Conservation (phyloP, 1,140 invertebrate genomes). For the Pseudoatta argentina region DNA sequence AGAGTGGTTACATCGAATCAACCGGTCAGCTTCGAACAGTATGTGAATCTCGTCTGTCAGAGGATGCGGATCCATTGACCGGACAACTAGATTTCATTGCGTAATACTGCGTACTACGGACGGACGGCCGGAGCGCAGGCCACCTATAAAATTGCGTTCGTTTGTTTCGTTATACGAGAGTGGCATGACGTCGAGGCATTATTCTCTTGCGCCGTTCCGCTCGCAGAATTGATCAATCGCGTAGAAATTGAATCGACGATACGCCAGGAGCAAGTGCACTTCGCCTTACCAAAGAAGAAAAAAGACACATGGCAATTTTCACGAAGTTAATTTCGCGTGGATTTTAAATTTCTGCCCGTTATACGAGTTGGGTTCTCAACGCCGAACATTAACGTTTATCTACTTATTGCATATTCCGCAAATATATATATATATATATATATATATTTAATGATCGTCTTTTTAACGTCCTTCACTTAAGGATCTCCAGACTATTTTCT, state of each 20-base stretch:
- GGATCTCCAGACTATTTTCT: not conserved
- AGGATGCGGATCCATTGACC: slow-evolving; percentile 86
- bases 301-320: not conserved
- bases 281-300: not conserved
- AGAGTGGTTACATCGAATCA: slow-evolving; percentile 83
- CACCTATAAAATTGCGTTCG: slow-evolving; percentile 63
- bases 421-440: not conserved
- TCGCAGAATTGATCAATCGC: slow-evolving; percentile 56
- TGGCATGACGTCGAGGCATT: slow-evolving; percentile 55
- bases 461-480: not conserved
- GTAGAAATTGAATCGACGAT: slow-evolving; percentile 58
- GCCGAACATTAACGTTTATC: not conserved
- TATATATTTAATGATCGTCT: slow-evolving; percentile 31
- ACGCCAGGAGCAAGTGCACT: slow-evolving; percentile 13
- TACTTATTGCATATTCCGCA: not conserved
- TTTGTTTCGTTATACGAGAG: slow-evolving; percentile 63
- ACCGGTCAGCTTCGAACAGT: slow-evolving; percentile 53
- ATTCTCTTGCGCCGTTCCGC: slow-evolving; percentile 48
- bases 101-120: slow-evolving; percentile 78
- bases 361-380: not conserved
- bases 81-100: slow-evolving; percentile 85
- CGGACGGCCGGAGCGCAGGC: slow-evolving; percentile 26
- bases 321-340: not conserved
- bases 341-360: not conserved
- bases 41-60: slow-evolving; percentile 78